Base-by-base conservation (phyloP, 2,888 invertebrate species). In the Lapara coniferarum region DNA sequence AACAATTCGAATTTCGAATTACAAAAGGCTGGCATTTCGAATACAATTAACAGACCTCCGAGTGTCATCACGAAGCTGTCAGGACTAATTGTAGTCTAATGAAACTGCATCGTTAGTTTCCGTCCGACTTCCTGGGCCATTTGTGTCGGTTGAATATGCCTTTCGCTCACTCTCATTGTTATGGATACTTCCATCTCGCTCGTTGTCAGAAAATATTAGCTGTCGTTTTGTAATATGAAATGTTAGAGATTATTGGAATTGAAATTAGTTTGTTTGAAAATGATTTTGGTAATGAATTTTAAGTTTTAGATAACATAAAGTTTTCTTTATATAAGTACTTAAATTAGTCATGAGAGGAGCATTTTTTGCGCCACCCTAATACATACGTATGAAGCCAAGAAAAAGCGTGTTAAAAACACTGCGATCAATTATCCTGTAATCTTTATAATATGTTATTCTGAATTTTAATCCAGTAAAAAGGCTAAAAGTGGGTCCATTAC, bases 71-170 rank as follows among this genome's bases (percentile, higher is more conserved):
- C 51, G 63, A 59, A 59, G n/a, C 52, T 59, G 63, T 66, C 52
- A 52, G 52, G 30, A 69, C 69, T 58, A 69, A 69, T 66, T 69
- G 69, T 57, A 44, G 51, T 51, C 66, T 69, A 69, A 69, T 69
- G 69, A 67, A 69, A 69, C 69, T 57, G 58, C 58, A 67, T 56
- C 67, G 56, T 67, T 55, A 69, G 69, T 69, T 69, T 69, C 69
- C 69, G 66, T 30, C 66, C 44, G 57, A 66, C 69, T 25, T 66
- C 56, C 67, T 25, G 56, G 13, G 67, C 13, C 56, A 57, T 66
- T 57, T 69, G 66, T 58, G 14, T 37, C 52, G 44, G n/a, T 51
- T 58, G 8, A 37, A n/a, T 16, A 4, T 46, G 25, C 19, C 14
- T 69, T 46, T 46, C 63, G 19, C 59, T 69, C 53, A 14, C 13